A percentile compares a stretch with the other conserved stretches of the same genome.
phyloP scores from a whole-genome alignment of 2,113 vertebrate genomes.

The Tylochromis polylepis region DNA sequence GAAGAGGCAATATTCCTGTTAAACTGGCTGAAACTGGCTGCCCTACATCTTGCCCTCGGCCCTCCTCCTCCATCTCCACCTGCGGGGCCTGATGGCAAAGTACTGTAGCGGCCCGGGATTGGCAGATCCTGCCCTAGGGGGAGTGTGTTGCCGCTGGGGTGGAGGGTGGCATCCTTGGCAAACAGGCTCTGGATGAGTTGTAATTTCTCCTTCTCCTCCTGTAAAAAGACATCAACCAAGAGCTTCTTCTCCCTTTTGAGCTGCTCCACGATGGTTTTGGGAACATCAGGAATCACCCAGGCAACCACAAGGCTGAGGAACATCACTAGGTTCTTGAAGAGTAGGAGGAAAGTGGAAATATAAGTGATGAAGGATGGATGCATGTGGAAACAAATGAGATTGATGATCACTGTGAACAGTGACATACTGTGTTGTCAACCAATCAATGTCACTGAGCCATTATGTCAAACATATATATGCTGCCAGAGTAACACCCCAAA shows the following conservation, averaged over 20 bases:
- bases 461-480: background rate
- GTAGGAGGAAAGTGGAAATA: background rate
- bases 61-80: slow-evolving; percentile 23
- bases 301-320: slow-evolving; percentile 91
- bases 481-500: background rate
- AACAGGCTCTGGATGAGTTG: slow-evolving; percentile 77
- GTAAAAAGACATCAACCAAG: slow-evolving; percentile 90
- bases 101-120: slow-evolving; percentile 51
- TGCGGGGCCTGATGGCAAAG: slow-evolving; percentile 41
- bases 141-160: background rate
- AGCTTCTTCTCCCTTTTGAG: slow-evolving; percentile 90
- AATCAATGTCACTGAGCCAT: background rate
- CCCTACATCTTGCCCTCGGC: slow-evolving; percentile 65
- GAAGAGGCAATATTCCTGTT: slow-evolving; percentile 45
- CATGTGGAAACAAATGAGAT: background rate
- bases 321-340: slow-evolving; percentile 90
- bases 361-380: background rate
- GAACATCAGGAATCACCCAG: slow-evolving; percentile 95
- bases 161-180: slow-evolving; percentile 52
- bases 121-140: background rate
- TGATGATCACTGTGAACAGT: background rate
- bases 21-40: slow-evolving; percentile 81
- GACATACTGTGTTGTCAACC: background rate
- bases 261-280: slow-evolving; percentile 91
- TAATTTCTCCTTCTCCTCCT: slow-evolving; percentile 85